A percentile compares a stretch with the other conserved stretches of the same genome.
Conservation (phyloP, 2,797 vertebrate genomes). For the Parambassis ranga region DNA sequence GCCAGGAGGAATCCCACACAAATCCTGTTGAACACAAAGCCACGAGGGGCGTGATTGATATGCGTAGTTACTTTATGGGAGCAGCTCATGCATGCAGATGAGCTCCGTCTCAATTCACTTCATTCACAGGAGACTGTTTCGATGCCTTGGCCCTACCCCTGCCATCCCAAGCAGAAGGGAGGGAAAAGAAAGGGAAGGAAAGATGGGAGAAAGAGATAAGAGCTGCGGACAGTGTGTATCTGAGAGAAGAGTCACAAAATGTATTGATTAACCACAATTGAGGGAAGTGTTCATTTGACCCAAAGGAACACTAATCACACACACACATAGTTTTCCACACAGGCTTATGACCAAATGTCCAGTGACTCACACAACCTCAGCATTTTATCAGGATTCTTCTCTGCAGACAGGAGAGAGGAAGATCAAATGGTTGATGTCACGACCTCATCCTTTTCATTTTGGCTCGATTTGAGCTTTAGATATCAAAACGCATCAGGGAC, state of each 20-base stretch:
- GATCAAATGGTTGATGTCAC: constrained; percentile 65
- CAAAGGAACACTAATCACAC: constrained; percentile 36
- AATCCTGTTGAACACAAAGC: constrained; percentile 49
- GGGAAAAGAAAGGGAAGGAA: constrained; percentile 3
- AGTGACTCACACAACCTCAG: constrained; percentile 37
- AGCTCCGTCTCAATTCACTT: constrained; percentile 65
- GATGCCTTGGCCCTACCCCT: constrained; percentile 32
- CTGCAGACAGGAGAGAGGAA: constrained; percentile 43
- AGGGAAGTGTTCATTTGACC: constrained; percentile 51
- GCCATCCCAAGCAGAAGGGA: constrained; percentile 1
- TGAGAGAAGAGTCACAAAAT: constrained; percentile 36
- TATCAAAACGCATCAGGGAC: constrained; percentile 60
- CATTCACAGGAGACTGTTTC: constrained; percentile 70
- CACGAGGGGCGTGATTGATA: constrained; percentile 67
- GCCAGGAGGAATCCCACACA: constrained; percentile 52
- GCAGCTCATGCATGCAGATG: constrained; percentile 73
- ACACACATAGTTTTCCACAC: constrained; percentile 8
- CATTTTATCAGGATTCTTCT: constrained; percentile 57
- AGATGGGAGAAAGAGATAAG: neutral
- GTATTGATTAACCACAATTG: constrained; percentile 54
- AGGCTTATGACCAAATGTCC: constrained; percentile 9
- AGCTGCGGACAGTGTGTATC: neutral
- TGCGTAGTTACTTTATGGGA: constrained; percentile 67
- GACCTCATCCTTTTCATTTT: constrained; percentile 69
- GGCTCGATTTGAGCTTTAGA: constrained; percentile 54